phyloP scores from a whole-genome alignment of 2,888 invertebrate genomes.

The Ennomos erosarius region DNA sequence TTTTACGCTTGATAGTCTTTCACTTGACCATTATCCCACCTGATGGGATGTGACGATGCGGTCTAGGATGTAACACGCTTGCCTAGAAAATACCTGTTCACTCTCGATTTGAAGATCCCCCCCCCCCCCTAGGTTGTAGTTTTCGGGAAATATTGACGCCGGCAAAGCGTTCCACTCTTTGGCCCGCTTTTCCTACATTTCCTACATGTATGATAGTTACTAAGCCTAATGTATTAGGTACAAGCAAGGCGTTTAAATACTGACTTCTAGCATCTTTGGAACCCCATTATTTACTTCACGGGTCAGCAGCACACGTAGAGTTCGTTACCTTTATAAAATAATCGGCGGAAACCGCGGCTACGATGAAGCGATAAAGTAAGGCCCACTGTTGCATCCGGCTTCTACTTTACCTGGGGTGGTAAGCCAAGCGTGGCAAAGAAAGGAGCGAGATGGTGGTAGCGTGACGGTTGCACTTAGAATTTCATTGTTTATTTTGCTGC shows the following conservation, averaged over 20 bases:
- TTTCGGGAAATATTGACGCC: too few relatives aligned
- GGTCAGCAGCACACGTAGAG: constrained; percentile 66
- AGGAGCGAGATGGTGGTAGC: constrained; percentile 40
- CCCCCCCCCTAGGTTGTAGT: too few relatives aligned
- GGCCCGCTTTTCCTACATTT: too few relatives aligned
- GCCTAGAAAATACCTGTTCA: too few relatives aligned
- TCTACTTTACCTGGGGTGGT: constrained; percentile 60
- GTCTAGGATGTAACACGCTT: too few relatives aligned
- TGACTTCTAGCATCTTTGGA: constrained; percentile 5
- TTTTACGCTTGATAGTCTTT: too few relatives aligned
- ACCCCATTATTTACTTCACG: constrained; percentile 48
- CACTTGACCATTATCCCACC: too few relatives aligned
- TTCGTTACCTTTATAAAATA: constrained; percentile 67
- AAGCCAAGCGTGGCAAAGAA: constrained; percentile 65
- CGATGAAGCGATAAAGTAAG: constrained; percentile 53
- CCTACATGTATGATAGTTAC: too few relatives aligned
- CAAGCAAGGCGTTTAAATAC: neutral
- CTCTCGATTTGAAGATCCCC: too few relatives aligned
- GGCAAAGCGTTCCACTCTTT: too few relatives aligned
- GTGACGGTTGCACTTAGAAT: constrained; percentile 34
- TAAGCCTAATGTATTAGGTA: too few relatives aligned
- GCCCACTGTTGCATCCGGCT: constrained; percentile 20
- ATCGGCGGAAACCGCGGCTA: constrained; percentile 63
- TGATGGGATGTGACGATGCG: too few relatives aligned
- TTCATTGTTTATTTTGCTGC: constrained; percentile 23